phyloP scores from a whole-genome alignment of 2,797 vertebrate species.

The Poecilia wingei region DNA sequence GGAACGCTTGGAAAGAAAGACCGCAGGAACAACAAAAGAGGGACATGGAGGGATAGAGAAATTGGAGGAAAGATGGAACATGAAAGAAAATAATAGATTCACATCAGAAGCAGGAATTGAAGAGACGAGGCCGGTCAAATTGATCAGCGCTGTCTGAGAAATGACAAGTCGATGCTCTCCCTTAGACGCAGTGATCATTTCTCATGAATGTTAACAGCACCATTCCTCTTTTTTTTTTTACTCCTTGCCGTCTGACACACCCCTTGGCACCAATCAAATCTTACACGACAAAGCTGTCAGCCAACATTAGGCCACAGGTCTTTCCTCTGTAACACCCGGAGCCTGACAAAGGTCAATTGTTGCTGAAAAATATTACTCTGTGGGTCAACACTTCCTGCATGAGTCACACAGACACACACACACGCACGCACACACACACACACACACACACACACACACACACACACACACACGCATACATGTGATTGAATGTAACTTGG shows the following conservation, averaged over 20 bases:
- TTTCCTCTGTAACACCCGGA: constrained; percentile 32
- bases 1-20: neutral
- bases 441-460: neutral
- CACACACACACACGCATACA: neutral
- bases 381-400: constrained; percentile 45
- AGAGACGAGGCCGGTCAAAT: constrained; percentile 32
- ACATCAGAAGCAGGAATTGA: constrained; percentile 11
- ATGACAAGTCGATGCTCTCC: constrained; percentile 48
- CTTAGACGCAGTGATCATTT: constrained; percentile 54
- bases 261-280: constrained; percentile 52
- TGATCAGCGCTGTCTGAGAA: constrained; percentile 40
- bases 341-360: constrained; percentile 53
- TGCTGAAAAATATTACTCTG: constrained; percentile 37
- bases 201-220: constrained; percentile 59
- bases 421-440: neutral
- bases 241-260: constrained; percentile 32
- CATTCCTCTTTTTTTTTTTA: constrained; percentile 29
- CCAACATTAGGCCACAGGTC: constrained; percentile 49
- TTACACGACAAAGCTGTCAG: constrained; percentile 55
- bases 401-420: constrained; percentile 6
- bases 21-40: neutral
- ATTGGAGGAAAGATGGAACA: neutral
- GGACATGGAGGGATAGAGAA: neutral
- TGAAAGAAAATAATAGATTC: neutral
- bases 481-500: constrained; percentile 23